Base-by-base conservation (phyloP, 2,797 vertebrate species). In the Chiroxiphia lanceolata region DNA sequence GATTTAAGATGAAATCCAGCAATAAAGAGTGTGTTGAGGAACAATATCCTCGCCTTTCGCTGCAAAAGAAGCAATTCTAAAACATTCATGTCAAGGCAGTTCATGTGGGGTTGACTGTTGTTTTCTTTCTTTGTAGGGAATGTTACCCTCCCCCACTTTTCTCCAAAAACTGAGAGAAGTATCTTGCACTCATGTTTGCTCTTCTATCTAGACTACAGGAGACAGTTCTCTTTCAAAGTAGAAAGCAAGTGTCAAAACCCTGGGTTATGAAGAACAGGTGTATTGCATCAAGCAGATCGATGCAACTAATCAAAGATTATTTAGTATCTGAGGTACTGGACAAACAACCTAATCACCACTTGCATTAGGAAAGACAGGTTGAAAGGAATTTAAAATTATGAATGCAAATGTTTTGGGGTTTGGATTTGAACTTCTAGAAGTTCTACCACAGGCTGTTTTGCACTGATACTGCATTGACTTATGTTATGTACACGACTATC, bases 141-240 rank as follows among this genome's bases (percentile, higher is more conserved):
- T 6, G 11, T 38, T 18, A 65, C 3, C 4, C 1, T 1, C 5
- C 7, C 4, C 13, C 4, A 8, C 4, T 48, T 81, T 63, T 48
- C 34, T 63, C 14, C 16, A 38, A 38, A 82, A 47, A 13, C 25
- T 42, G 33, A 51, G 54, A 51, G 23, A 75, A 81, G 5, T 36
- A 16, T 25, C 17, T 25, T 38, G 15, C 16, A 14, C 1, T 5
- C 2, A 9, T 11, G 3, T 79, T 56, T 72, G 13, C 8, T 51
- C 19, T 56, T 67, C 15, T 61, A 38, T 36, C 3, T 29, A n/a
- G 13, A 17, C 13, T 71, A 25, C 10, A 19, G 21, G 18, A 57
- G 4, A 25, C 21, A 16, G 42, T 51, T 15, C 4, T 56, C 36
- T 61, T 89, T 75, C 29, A 27, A 78, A 92, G 44, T 18, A 50